Base-by-base conservation (phyloP, 1,140 invertebrate species). In the Prorops nasuta region DNA sequence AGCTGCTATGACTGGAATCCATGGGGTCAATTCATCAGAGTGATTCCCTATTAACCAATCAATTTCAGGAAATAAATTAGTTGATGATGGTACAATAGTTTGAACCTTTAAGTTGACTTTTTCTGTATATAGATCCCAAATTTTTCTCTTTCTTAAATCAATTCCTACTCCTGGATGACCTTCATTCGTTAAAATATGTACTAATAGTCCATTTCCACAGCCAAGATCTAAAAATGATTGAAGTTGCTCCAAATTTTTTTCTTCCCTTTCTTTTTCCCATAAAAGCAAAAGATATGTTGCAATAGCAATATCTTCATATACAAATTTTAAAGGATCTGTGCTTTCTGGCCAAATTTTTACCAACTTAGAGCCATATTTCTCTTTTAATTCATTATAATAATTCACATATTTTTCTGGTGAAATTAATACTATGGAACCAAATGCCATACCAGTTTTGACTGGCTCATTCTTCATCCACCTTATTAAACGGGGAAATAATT, bases 21-120 rank as follows among this genome's bases (percentile, higher is more conserved):
- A 99, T 4, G 96, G 95, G 20, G 96, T 98, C 4, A 99, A 74
- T 71, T 98, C 96, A 81, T 98, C 97, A 32, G 94, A 96, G 80
- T 99, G 97, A 81, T 99, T 99, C 34, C 97, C 96, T 73, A 99
- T 96, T 10, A 98, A 74, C 94, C 95, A 98, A 71, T 97, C 91
- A 32, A 77, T 82, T n/a, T 87, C 80, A 17, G 87, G 84, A 68
- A 89, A 93, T n/a, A 85, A 65, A 39, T 80, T 79, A 28, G 83
- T 72, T 50, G 84, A 81, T 21, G 86, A 86, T 20, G 91, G 91
- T 47, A 81, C 83, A 44, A 94, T 81, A 1, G 86, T 81, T 56
- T 68, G 66, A 49, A 83, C 77, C 52, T 74, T 56, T 2, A 83
- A 58, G 16, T 70, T 54, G 20, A 64, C 70, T 38, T 59, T 70